Evolutionary conservation across 2,797 vertebrate species (phyloP).

Genomic region (Euthynnus affinis): DNA sequence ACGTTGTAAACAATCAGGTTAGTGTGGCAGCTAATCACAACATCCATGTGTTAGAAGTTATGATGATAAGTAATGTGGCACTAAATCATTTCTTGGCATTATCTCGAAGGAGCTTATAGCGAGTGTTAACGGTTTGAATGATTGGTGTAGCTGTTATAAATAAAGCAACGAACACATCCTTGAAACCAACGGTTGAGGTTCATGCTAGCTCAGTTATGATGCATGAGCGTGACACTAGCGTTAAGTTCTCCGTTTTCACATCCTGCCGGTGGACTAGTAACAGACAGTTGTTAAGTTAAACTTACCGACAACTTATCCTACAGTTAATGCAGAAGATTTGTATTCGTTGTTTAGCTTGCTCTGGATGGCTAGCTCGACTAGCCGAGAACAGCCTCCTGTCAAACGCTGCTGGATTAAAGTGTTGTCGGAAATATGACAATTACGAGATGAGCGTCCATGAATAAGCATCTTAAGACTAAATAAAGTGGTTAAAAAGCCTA

Average conservation of each 20-base stretch:
- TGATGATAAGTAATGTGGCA: background rate
- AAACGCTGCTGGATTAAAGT: slow-evolving; percentile 18
- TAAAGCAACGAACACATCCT: background rate
- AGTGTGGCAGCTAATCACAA: background rate
- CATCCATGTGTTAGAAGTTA: background rate
- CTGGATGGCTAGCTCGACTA: slow-evolving; percentile 44
- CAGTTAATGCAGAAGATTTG: slow-evolving; percentile 2
- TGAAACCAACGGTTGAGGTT: slow-evolving; percentile 4
- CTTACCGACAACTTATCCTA: slow-evolving; percentile 57
- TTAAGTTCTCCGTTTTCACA: background rate
- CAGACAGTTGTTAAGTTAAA: slow-evolving; percentile 9
- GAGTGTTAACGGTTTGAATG: background rate
- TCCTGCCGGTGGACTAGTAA: background rate
- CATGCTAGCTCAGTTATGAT: slow-evolving; percentile 55
- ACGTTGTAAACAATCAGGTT: slow-evolving; percentile 14
- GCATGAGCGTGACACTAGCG: background rate
- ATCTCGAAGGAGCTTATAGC: background rate
- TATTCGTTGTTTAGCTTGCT: slow-evolving; percentile 49
- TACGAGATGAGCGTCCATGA: fast-evolving
- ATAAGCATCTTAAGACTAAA: background rate
- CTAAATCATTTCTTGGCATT: background rate
- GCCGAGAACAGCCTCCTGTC: slow-evolving; percentile 68
- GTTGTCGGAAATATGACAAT: slow-evolving; percentile 11
- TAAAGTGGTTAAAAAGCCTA: background rate
- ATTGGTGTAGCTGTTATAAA: background rate